These are phyloP conservation scores for Alectoris magna DNA, from an alignment of 2,797 vertebrate genomes.

Conservation along the genomic window DNA sequence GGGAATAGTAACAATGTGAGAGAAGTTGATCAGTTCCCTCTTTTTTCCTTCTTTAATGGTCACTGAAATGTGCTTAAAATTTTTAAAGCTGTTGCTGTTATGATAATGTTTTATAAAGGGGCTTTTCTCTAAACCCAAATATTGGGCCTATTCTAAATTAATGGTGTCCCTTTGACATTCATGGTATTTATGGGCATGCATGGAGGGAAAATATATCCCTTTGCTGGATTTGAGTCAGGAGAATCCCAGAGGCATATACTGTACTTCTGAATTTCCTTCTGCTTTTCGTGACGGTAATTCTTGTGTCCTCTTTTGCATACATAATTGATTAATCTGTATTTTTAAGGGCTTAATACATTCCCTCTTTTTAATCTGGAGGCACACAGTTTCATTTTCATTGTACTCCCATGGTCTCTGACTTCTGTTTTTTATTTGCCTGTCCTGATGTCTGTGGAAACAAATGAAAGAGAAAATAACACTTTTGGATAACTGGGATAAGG, in stretches of 20 bases:
- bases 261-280: constrained; percentile 70
- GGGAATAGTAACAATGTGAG: background rate
- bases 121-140: constrained; percentile 42
- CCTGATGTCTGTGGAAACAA: constrained; percentile 34
- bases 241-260: constrained; percentile 73
- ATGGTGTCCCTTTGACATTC: constrained; percentile 76
- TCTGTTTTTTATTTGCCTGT: constrained; percentile 55
- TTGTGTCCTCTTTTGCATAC: constrained; percentile 75
- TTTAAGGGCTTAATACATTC: constrained; percentile 69
- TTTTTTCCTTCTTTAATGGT: background rate
- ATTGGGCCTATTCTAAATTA: constrained; percentile 55
- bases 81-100: constrained; percentile 45
- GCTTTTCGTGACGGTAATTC: constrained; percentile 71
- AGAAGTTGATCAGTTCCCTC: background rate
- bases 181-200: constrained; percentile 66
- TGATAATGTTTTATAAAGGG: constrained; percentile 34
- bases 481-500: constrained; percentile 48
- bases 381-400: constrained; percentile 57
- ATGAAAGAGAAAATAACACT: constrained; percentile 49
- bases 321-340: constrained; percentile 78
- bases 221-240: constrained; percentile 68
- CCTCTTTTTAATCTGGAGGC: constrained; percentile 66
- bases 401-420: constrained; percentile 62
- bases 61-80: background rate
- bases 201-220: constrained; percentile 64